A percentile compares a stretch with the other conserved stretches of the same genome.
These are phyloP conservation scores for Umimayanthus kanabou DNA, from an alignment of 92 coral and sea anemone genomes.

Conservation along the genomic window DNA sequence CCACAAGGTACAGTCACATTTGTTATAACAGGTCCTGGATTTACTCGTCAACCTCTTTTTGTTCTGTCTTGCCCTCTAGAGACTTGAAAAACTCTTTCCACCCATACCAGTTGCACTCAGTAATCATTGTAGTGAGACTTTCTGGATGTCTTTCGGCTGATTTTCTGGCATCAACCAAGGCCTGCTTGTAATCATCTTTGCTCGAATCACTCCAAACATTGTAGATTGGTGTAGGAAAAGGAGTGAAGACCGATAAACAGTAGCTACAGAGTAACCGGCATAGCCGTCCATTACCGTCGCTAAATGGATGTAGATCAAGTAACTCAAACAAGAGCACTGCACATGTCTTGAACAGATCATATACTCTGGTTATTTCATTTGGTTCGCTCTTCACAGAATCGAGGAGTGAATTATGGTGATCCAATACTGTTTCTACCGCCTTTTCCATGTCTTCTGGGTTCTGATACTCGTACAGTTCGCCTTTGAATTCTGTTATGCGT, in stretches of 20 bases:
- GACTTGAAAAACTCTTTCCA: slow-evolving; percentile 60
- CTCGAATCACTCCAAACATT: slow-evolving; percentile 78
- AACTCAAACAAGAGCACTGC: slow-evolving; percentile 79
- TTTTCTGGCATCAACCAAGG: slow-evolving; percentile 77
- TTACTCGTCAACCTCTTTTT: no score
- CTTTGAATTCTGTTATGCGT: slow-evolving; percentile 58
- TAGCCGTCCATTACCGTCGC: slow-evolving; percentile 91
- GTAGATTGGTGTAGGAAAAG: slow-evolving; percentile 90
- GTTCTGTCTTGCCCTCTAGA: no score
- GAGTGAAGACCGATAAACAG: slow-evolving; percentile 61
- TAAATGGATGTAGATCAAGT: slow-evolving; percentile 88
- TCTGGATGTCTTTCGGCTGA: slow-evolving; percentile 54
- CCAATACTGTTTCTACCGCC: slow-evolving; percentile 68
- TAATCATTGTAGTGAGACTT: slow-evolving; percentile 79
- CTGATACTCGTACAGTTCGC: slow-evolving; percentile 66
- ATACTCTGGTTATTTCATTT: background rate
- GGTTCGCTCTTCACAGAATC: slow-evolving; percentile 10
- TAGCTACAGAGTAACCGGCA: slow-evolving; percentile 86
- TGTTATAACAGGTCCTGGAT: no score
- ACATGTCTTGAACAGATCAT: slow-evolving; percentile 67
- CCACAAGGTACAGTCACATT: no score
- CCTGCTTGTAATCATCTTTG: slow-evolving; percentile 66
- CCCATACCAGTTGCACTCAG: slow-evolving; percentile 75
- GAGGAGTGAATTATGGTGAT: background rate
- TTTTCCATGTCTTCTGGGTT: slow-evolving; percentile 69